Evolutionary conservation across 2,797 vertebrate species (phyloP).

Genomic region (Amazonetta brasiliensis): DNA sequence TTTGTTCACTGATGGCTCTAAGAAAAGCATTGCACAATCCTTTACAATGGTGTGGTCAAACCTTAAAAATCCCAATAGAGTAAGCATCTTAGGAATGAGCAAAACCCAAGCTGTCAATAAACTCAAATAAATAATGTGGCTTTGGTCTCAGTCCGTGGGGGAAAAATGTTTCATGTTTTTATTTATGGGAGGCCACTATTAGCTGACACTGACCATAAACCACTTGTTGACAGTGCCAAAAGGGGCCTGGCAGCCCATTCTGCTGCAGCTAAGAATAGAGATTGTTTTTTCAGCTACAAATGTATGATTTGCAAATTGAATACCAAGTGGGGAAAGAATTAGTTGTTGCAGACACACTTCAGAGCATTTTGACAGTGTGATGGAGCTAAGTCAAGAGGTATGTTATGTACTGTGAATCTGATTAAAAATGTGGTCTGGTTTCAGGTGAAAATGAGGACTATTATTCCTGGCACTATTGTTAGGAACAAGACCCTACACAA

Average conservation of each 20-base stretch:
- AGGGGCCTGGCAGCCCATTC: conserved; percentile 29
- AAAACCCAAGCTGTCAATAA: conserved; percentile 18
- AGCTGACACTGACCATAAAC: conserved; percentile 69
- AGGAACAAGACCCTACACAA: conserved; percentile 17
- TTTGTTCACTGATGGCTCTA: background rate
- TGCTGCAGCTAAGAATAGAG: conserved; percentile 54
- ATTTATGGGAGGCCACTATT: conserved; percentile 59
- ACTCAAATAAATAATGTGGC: conserved; percentile 45
- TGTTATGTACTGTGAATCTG: conserved; percentile 31
- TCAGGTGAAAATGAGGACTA: conserved; percentile 52
- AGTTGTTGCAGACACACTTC: background rate
- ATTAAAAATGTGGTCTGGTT: conserved; percentile 35
- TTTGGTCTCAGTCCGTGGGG: conserved; percentile 33
- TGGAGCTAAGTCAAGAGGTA: conserved; percentile 42
- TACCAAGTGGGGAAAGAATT: conserved; percentile 28
- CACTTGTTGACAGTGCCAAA: conserved; percentile 63
- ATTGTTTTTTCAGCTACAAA: conserved; percentile 45
- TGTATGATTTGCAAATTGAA: conserved; percentile 55
- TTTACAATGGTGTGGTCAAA: conserved; percentile 5
- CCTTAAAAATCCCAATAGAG: conserved; percentile 23
- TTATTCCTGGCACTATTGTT: conserved; percentile 34
- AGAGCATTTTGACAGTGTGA: conserved; percentile 13
- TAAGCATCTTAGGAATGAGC: conserved; percentile 22
- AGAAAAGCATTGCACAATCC: conserved; percentile 53
- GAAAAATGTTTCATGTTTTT: conserved; percentile 36